phyloP scores from a whole-genome alignment of 2,113 vertebrate genomes.

The Nibea coibor region DNA sequence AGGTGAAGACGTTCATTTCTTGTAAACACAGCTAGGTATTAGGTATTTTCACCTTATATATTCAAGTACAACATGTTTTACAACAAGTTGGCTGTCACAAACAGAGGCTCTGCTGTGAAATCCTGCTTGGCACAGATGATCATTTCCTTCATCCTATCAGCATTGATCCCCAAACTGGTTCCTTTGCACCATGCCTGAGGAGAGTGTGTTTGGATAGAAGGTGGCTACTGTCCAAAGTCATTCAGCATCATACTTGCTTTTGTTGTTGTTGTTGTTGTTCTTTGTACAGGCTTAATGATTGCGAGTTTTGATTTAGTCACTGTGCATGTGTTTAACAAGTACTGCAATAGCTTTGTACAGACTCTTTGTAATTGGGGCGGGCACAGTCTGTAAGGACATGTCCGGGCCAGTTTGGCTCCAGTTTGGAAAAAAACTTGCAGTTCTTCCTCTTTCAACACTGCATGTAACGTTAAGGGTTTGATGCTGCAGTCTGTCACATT shows the following conservation, averaged over 20 bases:
- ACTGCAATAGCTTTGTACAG: conserved; percentile 6
- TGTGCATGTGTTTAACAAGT: not conserved
- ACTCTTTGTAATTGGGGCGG: not conserved
- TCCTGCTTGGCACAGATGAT: not conserved
- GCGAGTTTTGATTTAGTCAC: not conserved
- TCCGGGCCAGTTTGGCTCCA: conserved; percentile 13
- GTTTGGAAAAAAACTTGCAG: not conserved
- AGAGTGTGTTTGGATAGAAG: not conserved
- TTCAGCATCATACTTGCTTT: not conserved
- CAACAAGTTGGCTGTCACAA: not conserved
- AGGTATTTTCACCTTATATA: too few species aligned
- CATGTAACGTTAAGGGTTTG: not conserved
- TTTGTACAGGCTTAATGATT: not conserved
- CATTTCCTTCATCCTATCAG: not conserved
- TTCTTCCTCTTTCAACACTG: not conserved
- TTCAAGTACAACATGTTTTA: not conserved
- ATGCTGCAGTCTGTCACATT: not conserved
- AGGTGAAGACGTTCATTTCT: not conserved
- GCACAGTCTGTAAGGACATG: conserved; percentile 14
- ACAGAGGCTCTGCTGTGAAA: not conserved
- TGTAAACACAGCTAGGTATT: not conserved
- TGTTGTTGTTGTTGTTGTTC: not conserved
- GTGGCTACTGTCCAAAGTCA: not conserved
- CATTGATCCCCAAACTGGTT: not conserved
- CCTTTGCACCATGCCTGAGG: not conserved